These are phyloP conservation scores for Romanogobio albipinnatus DNA, from an alignment of 2,113 vertebrate species.

Conservation along the genomic window DNA sequence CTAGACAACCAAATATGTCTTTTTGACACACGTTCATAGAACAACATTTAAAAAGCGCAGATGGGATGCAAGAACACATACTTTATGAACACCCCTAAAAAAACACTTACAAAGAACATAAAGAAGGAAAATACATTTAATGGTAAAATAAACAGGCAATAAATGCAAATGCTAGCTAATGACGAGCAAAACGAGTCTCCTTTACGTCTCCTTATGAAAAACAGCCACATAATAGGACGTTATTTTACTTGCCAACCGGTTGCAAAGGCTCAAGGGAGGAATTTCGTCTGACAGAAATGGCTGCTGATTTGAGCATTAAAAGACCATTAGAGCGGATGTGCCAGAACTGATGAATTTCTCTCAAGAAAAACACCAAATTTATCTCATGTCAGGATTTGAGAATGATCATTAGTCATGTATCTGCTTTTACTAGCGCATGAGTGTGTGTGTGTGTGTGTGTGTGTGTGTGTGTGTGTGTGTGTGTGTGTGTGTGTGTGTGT, in stretches of 20 bases:
- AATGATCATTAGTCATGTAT: constrained; percentile 33
- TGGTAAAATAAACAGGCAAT: constrained; percentile 27
- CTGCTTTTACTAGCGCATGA: constrained; percentile 9
- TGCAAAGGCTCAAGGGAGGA: constrained; percentile 33
- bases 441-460: too few relatives aligned
- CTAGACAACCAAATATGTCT: not conserved
- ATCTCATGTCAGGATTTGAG: constrained; percentile 34
- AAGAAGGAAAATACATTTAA: constrained; percentile 15
- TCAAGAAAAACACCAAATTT: constrained; percentile 33
- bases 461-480: constrained; percentile 3
- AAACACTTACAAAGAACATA: constrained; percentile 15
- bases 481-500: not conserved
- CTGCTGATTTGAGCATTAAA: constrained; percentile 41
- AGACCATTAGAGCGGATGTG: constrained; percentile 36
- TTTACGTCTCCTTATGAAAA: not conserved
- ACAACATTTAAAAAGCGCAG: not conserved
- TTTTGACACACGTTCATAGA: not conserved
- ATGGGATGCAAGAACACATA: not conserved
- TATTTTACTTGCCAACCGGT: constrained; percentile 34
- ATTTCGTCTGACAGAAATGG: constrained; percentile 31
- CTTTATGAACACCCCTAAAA: not conserved
- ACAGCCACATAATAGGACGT: not conserved
- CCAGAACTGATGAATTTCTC: constrained; percentile 41
- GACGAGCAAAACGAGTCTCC: not conserved
- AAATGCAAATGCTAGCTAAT: constrained; percentile 25